Percentiles rank a stretch among this genome's conserved stretches.
phyloP scores from a whole-genome alignment of 2,797 vertebrate genomes.

The Chelonia mydas region DNA sequence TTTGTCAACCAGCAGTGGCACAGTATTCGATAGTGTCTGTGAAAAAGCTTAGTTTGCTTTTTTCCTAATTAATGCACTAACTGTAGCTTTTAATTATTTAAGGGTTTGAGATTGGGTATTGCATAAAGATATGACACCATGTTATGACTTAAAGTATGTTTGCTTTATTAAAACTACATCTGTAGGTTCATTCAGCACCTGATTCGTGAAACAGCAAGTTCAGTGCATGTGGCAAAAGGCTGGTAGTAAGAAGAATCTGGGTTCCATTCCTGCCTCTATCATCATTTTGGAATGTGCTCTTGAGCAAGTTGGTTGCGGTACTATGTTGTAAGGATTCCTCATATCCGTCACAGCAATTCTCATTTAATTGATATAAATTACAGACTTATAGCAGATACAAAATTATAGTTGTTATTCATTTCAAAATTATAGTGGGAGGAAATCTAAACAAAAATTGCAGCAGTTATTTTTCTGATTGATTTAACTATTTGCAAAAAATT shows the following conservation, averaged over 20 bases:
- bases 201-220: not conserved
- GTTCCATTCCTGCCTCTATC: not conserved
- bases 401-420: not conserved
- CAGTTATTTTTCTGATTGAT: not conserved
- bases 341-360: not conserved
- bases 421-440: not conserved
- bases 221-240: not conserved
- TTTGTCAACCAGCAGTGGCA: not conserved
- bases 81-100: not conserved
- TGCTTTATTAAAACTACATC: not conserved
- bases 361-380: not conserved
- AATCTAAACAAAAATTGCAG: not conserved
- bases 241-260: not conserved
- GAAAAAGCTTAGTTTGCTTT: slow-evolving; percentile 18
- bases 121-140: not conserved
- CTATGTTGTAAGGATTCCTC: not conserved
- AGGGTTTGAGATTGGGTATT: not conserved
- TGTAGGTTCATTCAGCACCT: not conserved
- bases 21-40: slow-evolving; percentile 8
- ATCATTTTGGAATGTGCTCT: not conserved
- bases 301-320: not conserved
- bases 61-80: not conserved
- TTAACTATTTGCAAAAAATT: not conserved
- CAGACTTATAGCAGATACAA: not conserved
- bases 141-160: not conserved